Evolutionary conservation across 2,113 vertebrate genomes (phyloP).

Genomic region (Stegastes partitus): DNA sequence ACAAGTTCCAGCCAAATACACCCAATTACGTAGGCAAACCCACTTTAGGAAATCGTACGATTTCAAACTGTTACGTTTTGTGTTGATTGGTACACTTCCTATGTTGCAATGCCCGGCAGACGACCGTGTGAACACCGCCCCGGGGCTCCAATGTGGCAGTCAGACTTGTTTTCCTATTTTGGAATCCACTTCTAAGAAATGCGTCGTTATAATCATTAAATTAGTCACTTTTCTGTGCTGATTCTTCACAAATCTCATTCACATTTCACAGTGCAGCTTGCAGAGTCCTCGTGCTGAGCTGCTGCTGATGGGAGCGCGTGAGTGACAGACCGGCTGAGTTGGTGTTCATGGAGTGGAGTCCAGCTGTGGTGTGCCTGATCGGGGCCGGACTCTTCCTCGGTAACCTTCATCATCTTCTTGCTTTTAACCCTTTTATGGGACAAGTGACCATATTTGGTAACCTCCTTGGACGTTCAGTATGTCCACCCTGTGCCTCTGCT

Average conservation of each 20-base stretch:
- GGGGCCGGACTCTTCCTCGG: conserved; percentile 32
- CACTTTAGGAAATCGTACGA: neutral
- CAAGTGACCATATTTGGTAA: too few species aligned
- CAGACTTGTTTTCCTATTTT: neutral
- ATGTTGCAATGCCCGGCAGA: neutral
- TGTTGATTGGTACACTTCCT: neutral
- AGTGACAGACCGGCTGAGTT: neutral
- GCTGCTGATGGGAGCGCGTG: conserved; percentile 1
- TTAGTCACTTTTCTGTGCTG: neutral
- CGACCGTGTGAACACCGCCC: neutral
- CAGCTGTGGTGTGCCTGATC: conserved; percentile 36
- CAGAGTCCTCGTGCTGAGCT: neutral
- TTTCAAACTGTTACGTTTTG: neutral
- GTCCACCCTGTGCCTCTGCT: too few species aligned
- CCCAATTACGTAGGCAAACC: too few species aligned
- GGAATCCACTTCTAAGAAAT: neutral
- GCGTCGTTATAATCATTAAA: neutral
- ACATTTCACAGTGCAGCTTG: neutral
- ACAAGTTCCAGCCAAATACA: too few species aligned
- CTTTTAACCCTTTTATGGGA: neutral
- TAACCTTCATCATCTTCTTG: conserved; percentile 3
- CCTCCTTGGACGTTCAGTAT: too few species aligned
- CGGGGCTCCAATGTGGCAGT: too few species aligned
- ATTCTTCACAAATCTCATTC: neutral
- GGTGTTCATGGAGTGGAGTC: conserved; percentile 39